Conservation (phyloP, 92 coral and sea anemone genomes). For the Epizoanthus illoricatus region DNA sequence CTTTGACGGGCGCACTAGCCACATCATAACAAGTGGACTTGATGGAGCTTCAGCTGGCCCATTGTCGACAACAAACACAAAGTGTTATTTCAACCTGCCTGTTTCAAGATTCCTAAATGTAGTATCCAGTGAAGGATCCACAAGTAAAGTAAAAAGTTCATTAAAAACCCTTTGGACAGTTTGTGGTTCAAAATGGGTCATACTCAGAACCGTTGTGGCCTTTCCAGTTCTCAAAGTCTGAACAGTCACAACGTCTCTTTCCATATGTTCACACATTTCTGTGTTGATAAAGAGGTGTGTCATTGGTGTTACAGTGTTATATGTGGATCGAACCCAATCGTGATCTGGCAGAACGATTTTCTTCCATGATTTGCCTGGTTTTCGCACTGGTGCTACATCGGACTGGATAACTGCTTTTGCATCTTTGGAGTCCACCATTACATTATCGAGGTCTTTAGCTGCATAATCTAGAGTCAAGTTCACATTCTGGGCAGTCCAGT, state of each 20-base stretch:
- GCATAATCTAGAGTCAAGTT: constrained; percentile 59
- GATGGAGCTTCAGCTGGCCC: constrained; percentile 56
- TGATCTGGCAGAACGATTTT: constrained; percentile 55
- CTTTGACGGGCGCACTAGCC: constrained; percentile 45
- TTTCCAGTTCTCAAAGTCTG: background rate
- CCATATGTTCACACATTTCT: background rate
- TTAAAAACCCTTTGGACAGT: constrained; percentile 15
- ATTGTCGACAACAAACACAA: constrained; percentile 50
- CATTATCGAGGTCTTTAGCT: constrained; percentile 7
- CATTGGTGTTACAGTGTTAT: constrained; percentile 66
- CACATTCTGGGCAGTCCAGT: constrained; percentile 69
- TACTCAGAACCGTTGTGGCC: background rate
- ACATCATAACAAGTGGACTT: constrained; percentile 51
- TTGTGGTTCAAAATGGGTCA: background rate
- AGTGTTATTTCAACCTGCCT: constrained; percentile 42
- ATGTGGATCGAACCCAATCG: constrained; percentile 48
- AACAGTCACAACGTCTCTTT: background rate
- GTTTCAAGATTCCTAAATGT: constrained; percentile 37
- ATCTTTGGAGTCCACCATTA: constrained; percentile 65
- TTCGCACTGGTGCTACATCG: constrained; percentile 67
- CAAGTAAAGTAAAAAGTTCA: constrained; percentile 31
- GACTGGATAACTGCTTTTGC: constrained; percentile 62
- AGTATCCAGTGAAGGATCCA: constrained; percentile 32
- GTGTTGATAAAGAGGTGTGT: constrained; percentile 54
- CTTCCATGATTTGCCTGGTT: constrained; percentile 66